A percentile compares a stretch with the other conserved stretches of the same genome.
These are phyloP conservation scores for Eupeodes luniger DNA, from an alignment of 2,888 invertebrate genomes.

Conservation along the genomic window DNA sequence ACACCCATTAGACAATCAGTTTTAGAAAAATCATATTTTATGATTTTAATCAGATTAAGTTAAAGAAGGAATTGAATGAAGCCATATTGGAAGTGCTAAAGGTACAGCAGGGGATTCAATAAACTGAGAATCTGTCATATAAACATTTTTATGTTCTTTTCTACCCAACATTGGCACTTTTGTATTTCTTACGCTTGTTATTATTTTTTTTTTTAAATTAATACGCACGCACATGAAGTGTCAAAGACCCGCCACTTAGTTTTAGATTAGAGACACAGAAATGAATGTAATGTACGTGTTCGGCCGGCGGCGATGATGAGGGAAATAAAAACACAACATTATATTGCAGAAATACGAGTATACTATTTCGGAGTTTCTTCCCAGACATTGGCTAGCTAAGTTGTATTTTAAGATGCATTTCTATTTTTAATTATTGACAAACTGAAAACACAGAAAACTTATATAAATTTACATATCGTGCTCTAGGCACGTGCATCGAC, in stretches of 20 bases:
- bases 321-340: no score
- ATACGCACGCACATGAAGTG: constrained; percentile 17
- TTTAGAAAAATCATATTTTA: no score
- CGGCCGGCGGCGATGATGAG: no score
- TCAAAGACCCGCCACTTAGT: constrained; percentile 42
- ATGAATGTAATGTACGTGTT: background rate
- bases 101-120: no score
- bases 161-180: background rate
- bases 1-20: no score
- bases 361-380: constrained; percentile 37
- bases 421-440: constrained; percentile 60
- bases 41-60: no score
- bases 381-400: constrained; percentile 35
- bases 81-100: no score
- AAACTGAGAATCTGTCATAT: background rate
- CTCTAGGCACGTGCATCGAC: constrained; percentile 37
- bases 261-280: background rate
- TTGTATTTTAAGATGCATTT: constrained; percentile 65
- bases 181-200: background rate
- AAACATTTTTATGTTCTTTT: background rate
- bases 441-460: constrained; percentile 12
- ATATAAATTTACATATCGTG: constrained; percentile 4
- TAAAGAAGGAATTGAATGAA: no score
- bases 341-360: constrained; percentile 17
- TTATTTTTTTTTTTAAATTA: background rate